Evolutionary conservation across 2,888 invertebrate genomes (phyloP).

Genomic region (Morpho helenor): DNA sequence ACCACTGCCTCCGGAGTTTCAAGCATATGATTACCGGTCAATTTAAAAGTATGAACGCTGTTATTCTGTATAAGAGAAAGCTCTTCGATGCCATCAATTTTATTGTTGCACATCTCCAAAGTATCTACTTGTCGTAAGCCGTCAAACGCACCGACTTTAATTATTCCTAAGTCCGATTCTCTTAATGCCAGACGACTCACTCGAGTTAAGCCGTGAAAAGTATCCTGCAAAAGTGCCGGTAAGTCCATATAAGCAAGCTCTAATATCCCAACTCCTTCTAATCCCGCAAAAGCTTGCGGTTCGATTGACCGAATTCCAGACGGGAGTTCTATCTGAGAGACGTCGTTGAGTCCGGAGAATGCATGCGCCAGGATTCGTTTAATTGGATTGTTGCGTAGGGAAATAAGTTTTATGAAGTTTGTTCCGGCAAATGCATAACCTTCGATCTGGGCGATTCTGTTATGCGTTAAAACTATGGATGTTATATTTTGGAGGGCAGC

Average conservation of each 20-base stretch:
- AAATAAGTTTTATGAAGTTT: conserved; percentile 88
- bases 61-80: conserved; percentile 85
- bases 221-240: conserved; percentile 82
- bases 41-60: conserved; percentile 83
- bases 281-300: conserved; percentile 88
- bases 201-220: conserved; percentile 87
- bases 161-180: conserved; percentile 89
- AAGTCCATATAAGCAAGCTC: conserved; percentile 92
- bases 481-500: conserved; percentile 90
- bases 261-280: conserved; percentile 89
- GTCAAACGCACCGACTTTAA: conserved; percentile 86
- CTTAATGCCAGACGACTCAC: conserved; percentile 87
- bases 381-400: conserved; percentile 91
- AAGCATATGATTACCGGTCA: conserved; percentile 91
- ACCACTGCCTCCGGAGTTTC: conserved; percentile 87
- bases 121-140: conserved; percentile 85
- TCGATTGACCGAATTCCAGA: conserved; percentile 87
- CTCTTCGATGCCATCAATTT: conserved; percentile 89
- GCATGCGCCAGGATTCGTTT: conserved; percentile 89
- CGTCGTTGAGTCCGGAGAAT: conserved; percentile 90
- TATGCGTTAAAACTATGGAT: conserved; percentile 83
- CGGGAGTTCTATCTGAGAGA: conserved; percentile 90
- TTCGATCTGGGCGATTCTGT: conserved; percentile 84
- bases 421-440: conserved; percentile 93
- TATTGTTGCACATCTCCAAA: conserved; percentile 89